Evolutionary conservation across 2,113 vertebrate species (phyloP).

Genomic region (Chaetodon auriga): DNA sequence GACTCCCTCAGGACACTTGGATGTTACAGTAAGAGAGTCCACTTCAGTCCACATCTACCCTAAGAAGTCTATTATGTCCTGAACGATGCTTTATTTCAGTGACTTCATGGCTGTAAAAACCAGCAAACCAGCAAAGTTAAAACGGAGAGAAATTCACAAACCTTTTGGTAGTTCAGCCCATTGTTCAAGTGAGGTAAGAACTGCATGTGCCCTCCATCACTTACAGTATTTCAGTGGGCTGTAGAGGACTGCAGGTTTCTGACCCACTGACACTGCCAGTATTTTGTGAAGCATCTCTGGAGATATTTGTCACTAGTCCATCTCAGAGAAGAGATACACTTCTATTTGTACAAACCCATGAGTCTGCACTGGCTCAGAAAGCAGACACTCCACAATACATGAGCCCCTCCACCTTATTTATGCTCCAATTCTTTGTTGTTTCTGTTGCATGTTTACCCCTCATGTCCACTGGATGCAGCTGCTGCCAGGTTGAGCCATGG

Average conservation of each 20-base stretch:
- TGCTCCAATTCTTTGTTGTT: background rate
- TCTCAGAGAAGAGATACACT: background rate
- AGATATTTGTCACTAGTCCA: background rate
- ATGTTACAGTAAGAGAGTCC: conserved; percentile 12
- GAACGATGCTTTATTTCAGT: conserved; percentile 22
- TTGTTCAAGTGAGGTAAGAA: background rate
- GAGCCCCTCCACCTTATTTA: background rate
- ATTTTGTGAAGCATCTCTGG: background rate
- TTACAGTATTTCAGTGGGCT: background rate
- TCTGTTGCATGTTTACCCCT: too few relatives aligned
- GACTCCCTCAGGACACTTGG: conserved; percentile 22
- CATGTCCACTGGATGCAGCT: background rate
- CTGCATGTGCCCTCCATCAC: background rate
- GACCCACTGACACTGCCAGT: background rate
- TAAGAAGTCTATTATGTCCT: conserved; percentile 30
- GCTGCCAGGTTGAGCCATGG: background rate
- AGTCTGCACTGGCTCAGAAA: background rate
- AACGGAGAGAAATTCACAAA: background rate
- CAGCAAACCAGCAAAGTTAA: background rate
- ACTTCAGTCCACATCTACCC: background rate
- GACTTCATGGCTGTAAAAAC: background rate
- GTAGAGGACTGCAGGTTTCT: background rate
- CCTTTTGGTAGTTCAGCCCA: background rate
- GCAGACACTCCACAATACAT: background rate
- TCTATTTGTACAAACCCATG: background rate